phyloP scores from a whole-genome alignment of 2,797 vertebrate genomes.

The Epinephelus awoara region DNA sequence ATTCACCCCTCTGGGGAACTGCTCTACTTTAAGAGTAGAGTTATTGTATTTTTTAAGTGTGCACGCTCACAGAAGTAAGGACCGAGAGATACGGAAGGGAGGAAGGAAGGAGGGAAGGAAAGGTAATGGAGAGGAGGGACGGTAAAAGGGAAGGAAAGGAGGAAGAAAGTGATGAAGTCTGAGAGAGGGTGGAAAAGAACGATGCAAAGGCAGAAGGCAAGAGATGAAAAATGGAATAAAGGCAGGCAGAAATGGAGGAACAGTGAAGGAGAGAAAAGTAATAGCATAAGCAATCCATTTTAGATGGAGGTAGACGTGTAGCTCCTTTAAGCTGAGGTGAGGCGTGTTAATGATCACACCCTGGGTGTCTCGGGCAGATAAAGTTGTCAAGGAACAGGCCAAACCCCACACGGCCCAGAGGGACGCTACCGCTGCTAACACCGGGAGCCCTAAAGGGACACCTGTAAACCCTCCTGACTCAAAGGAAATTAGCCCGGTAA shows the following conservation, averaged over 20 bases:
- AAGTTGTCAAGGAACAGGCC: slow-evolving; percentile 58
- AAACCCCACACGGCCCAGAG: slow-evolving; percentile 26
- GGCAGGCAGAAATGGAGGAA: background rate
- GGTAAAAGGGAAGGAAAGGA: background rate
- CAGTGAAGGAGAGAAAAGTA: background rate
- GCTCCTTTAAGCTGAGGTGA: slow-evolving; percentile 28
- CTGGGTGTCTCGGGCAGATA: slow-evolving; percentile 43
- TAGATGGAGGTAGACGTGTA: background rate
- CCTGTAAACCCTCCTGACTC: slow-evolving; percentile 66
- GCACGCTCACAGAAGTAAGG: slow-evolving; percentile 39
- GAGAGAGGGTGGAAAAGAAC: background rate
- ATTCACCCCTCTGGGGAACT: slow-evolving; percentile 77
- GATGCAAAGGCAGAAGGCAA: too few species aligned
- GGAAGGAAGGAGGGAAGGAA: background rate
- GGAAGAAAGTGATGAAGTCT: background rate
- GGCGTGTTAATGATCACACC: slow-evolving; percentile 52
- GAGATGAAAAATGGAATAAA: background rate
- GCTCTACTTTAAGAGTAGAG: slow-evolving; percentile 79
- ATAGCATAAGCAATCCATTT: slow-evolving; percentile 10
- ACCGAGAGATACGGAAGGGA: background rate
- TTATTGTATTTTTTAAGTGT: slow-evolving; percentile 69
- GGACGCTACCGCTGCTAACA: slow-evolving; percentile 37
- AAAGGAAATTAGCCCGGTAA: slow-evolving; percentile 67
- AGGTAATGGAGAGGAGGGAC: background rate
- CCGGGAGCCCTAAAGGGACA: slow-evolving; percentile 61